Evolutionary conservation across 2,888 invertebrate species (phyloP).

Genomic region (Ochropleura leucogaster): DNA sequence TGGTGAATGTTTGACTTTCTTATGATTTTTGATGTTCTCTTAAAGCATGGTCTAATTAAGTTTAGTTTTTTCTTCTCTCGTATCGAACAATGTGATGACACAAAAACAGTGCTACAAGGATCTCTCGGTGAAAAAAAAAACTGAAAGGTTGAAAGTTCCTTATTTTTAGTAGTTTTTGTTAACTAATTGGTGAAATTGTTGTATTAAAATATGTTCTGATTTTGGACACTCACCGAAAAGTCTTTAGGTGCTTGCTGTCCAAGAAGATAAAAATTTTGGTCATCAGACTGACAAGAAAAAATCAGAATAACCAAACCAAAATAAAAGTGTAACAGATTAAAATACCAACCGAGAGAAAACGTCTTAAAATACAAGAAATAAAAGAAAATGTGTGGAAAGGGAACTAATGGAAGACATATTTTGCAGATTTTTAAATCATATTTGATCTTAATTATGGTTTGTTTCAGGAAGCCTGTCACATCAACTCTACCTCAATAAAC

Average conservation of each 20-base stretch:
- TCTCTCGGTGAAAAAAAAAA: background rate
- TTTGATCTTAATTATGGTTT: background rate
- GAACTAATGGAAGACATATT: background rate
- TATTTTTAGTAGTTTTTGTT: background rate
- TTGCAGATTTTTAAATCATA: background rate
- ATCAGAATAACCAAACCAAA: background rate
- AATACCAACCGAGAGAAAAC: background rate
- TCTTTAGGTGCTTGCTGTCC: background rate
- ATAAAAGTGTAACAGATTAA: background rate
- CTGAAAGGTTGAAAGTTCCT: background rate
- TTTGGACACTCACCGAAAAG: background rate
- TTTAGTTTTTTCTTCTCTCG: background rate
- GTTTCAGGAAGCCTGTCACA: conserved; percentile 76
- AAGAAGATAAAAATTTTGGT: background rate
- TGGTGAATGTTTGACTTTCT: conserved; percentile 2
- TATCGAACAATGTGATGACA: background rate
- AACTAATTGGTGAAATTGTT: background rate
- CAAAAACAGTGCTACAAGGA: background rate
- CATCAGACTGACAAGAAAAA: background rate
- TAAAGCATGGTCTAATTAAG: background rate
- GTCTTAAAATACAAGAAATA: background rate
- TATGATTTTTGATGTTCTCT: background rate
- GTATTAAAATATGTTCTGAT: background rate
- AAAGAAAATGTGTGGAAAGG: background rate
- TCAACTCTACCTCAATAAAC: conserved; percentile 77